Percentiles rank a stretch among this genome's conserved stretches.
These are phyloP conservation scores for Eucriotettix oculatus DNA, from an alignment of 2,888 invertebrate genomes.

Conservation along the genomic window DNA sequence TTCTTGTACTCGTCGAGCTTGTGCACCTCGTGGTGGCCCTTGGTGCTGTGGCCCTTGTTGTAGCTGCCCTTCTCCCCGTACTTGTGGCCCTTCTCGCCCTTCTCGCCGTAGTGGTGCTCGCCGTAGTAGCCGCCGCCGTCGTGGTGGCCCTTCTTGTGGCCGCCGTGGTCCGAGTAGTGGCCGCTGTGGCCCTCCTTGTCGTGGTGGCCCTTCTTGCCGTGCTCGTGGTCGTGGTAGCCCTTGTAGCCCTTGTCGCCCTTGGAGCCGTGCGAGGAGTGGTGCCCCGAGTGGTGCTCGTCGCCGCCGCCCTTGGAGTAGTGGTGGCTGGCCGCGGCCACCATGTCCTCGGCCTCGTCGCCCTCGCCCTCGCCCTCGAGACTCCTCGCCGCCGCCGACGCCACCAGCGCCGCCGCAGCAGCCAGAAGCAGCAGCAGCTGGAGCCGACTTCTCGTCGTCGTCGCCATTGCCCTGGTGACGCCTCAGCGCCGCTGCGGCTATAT, in stretches of 20 bases:
- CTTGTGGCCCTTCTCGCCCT: slow-evolving; percentile 48
- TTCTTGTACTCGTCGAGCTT: slow-evolving; percentile 75
- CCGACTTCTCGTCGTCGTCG: neutral
- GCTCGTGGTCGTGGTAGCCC: slow-evolving; percentile 57
- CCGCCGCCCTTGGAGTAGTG: slow-evolving; percentile 49
- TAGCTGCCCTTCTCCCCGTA: slow-evolving; percentile 54
- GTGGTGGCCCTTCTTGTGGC: slow-evolving; percentile 44
- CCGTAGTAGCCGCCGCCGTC: slow-evolving; percentile 47
- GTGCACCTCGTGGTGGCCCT: slow-evolving; percentile 72
- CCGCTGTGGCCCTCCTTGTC: slow-evolving; percentile 37
- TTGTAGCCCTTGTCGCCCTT: slow-evolving; percentile 68
- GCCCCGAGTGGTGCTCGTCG: slow-evolving; percentile 46
- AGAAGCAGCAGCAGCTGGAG: neutral
- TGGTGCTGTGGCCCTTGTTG: slow-evolving; percentile 71
- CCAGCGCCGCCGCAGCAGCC: neutral
- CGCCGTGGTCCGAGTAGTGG: slow-evolving; percentile 43
- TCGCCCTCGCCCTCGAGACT: slow-evolving; percentile 1
- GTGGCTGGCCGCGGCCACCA: slow-evolving; percentile 10
- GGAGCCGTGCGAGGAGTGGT: slow-evolving; percentile 52
- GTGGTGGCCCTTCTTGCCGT: slow-evolving; percentile 46
- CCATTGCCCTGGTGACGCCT: neutral
- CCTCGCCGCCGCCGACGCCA: neutral
- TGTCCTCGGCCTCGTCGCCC: slow-evolving; percentile 19
- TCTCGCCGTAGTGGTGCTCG: slow-evolving; percentile 46
- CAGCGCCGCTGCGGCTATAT: no score